Evolutionary conservation across 2,797 vertebrate species (phyloP).

Genomic region (Arctocebus calabarensis): DNA sequence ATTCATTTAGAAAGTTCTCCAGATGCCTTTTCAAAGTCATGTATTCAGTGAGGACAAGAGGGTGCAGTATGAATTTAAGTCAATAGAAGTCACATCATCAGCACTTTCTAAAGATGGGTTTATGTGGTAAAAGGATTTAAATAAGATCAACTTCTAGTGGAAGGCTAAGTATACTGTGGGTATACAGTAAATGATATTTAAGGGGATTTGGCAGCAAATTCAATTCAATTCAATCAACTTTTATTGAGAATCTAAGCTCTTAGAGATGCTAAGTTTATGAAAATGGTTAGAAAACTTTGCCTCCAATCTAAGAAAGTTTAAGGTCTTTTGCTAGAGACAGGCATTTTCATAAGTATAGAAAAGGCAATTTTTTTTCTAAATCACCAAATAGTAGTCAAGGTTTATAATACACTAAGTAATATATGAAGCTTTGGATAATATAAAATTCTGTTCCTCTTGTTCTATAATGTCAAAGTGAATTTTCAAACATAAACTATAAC

Average conservation of each 20-base stretch:
- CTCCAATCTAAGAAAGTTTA: constrained; percentile 4
- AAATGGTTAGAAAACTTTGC: constrained; percentile 51
- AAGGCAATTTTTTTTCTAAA: constrained; percentile 31
- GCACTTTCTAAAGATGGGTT: constrained; percentile 21
- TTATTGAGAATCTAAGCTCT: constrained; percentile 55
- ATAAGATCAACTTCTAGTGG: constrained; percentile 56
- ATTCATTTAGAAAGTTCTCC: neutral
- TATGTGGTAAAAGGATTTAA: constrained; percentile 51
- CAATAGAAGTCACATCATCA: constrained; percentile 31
- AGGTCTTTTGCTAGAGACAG: neutral
- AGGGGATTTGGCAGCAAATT: constrained; percentile 61
- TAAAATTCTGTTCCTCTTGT: neutral
- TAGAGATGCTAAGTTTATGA: constrained; percentile 42
- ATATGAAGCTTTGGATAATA: neutral
- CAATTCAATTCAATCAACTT: constrained; percentile 32
- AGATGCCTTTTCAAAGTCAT: constrained; percentile 26
- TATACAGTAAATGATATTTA: constrained; percentile 56
- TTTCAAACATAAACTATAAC: neutral
- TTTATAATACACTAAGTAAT: neutral
- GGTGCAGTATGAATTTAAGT: constrained; percentile 45
- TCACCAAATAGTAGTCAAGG: constrained; percentile 14
- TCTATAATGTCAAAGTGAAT: neutral
- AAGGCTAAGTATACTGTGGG: constrained; percentile 43
- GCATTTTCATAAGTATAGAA: constrained; percentile 37
- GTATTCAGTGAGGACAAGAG: neutral